phyloP scores from a whole-genome alignment of 2,797 vertebrate genomes.

The Brachyrhaphis roseni region DNA sequence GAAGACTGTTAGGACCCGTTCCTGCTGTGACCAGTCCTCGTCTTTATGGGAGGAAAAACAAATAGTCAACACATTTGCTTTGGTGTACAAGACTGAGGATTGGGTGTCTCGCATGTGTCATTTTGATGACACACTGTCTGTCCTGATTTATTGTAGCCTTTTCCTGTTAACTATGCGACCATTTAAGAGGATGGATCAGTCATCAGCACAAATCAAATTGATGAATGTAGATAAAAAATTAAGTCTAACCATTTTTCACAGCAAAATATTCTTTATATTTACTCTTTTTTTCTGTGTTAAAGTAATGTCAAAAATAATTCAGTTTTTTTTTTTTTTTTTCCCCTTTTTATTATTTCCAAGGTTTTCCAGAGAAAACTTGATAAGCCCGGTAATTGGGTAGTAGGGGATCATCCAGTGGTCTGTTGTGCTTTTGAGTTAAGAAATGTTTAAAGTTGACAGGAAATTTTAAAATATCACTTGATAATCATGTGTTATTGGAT shows the following conservation, averaged over 20 bases:
- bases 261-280: neutral
- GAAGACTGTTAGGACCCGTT: slow-evolving; percentile 56
- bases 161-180: neutral
- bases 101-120: slow-evolving; percentile 58
- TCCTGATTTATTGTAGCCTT: slow-evolving; percentile 20
- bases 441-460: too few relatives aligned
- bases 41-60: slow-evolving; percentile 55
- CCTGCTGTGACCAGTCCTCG: slow-evolving; percentile 65
- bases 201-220: neutral
- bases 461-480: too few relatives aligned
- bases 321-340: neutral
- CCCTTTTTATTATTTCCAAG: too few relatives aligned
- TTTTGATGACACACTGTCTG: slow-evolving; percentile 25
- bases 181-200: neutral
- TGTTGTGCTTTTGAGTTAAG: too few relatives aligned
- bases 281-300: neutral
- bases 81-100: slow-evolving; percentile 43
- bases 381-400: too few relatives aligned
- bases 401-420: too few relatives aligned
- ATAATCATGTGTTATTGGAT: too few relatives aligned
- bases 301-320: neutral
- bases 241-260: neutral
- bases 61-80: slow-evolving; percentile 64
- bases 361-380: too few relatives aligned
- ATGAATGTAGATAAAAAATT: neutral